These are phyloP conservation scores for Tromatobia lineatoria DNA, from an alignment of 2,888 invertebrate species.

Conservation along the genomic window DNA sequence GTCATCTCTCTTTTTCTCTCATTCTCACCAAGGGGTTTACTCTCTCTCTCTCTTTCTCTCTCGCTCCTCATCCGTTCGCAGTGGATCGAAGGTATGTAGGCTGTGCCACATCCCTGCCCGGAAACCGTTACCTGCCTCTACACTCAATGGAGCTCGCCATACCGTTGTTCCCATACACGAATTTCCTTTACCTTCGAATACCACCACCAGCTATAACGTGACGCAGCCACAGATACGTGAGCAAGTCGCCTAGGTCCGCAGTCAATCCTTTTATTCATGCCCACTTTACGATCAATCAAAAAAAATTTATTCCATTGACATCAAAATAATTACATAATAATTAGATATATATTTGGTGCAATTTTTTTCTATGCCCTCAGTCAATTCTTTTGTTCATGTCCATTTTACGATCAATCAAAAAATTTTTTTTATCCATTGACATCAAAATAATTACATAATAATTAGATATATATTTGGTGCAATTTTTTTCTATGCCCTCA, in stretches of 20 bases:
- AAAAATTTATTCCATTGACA: background rate
- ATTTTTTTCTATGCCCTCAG: background rate
- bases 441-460: background rate
- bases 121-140: constrained; percentile 84
- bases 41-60: constrained; percentile 65
- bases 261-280: constrained; percentile 8
- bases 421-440: background rate
- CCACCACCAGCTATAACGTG: constrained; percentile 14
- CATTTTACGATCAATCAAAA: background rate
- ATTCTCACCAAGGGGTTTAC: constrained; percentile 65
- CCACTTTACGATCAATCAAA: background rate
- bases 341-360: background rate
- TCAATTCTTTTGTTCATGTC: constrained; percentile 6
- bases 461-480: background rate
- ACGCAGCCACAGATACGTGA: constrained; percentile 11
- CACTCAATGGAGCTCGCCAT: constrained; percentile 82
- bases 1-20: constrained; percentile 63
- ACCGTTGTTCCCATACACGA: constrained; percentile 83
- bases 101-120: constrained; percentile 85
- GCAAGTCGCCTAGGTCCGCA: constrained; percentile 14
- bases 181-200: constrained; percentile 76
- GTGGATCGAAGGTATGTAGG: constrained; percentile 83
- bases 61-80: constrained; percentile 55
- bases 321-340: background rate
- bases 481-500: too few species aligned